Conservation (phyloP, 2,113 vertebrate genomes). For the Pimephales promelas region DNA sequence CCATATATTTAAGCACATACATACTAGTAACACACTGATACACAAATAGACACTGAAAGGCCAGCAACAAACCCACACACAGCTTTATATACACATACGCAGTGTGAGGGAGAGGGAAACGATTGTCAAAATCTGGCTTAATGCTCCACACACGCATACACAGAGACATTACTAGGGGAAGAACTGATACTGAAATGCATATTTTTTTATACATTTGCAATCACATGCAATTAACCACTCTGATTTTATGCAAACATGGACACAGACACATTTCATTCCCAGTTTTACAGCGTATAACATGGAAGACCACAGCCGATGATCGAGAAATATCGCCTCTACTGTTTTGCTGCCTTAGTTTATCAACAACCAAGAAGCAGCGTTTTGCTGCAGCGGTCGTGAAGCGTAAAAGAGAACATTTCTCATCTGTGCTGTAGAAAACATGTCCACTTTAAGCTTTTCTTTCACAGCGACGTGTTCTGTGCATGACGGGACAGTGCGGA, state of each 20-base stretch:
- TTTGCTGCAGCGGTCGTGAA: not conserved
- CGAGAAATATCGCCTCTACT: constrained; percentile 3
- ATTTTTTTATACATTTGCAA: constrained; percentile 44
- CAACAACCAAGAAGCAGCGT: constrained; percentile 13
- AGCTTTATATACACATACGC: constrained; percentile 55
- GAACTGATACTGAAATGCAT: constrained; percentile 5
- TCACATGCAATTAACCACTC: not conserved
- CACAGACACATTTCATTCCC: constrained; percentile 21
- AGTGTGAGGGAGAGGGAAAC: constrained; percentile 49
- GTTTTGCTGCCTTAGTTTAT: constrained; percentile 11
- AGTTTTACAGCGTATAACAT: not conserved
- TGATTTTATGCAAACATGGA: not conserved
- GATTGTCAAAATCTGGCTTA: constrained; percentile 15
- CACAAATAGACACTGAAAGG: constrained; percentile 62
- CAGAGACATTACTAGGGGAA: not conserved
- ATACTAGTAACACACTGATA: constrained; percentile 72
- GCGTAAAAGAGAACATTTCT: not conserved
- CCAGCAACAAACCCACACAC: constrained; percentile 58
- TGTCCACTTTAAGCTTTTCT: not conserved
- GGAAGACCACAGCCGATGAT: not conserved
- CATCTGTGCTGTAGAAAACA: constrained; percentile 6
- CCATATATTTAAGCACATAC: constrained; percentile 72
- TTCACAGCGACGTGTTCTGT: not conserved
- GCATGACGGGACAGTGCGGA: not conserved
- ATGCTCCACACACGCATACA: constrained; percentile 14